phyloP scores from a whole-genome alignment of 2,888 invertebrate species.

The Sympetrum striolatum region DNA sequence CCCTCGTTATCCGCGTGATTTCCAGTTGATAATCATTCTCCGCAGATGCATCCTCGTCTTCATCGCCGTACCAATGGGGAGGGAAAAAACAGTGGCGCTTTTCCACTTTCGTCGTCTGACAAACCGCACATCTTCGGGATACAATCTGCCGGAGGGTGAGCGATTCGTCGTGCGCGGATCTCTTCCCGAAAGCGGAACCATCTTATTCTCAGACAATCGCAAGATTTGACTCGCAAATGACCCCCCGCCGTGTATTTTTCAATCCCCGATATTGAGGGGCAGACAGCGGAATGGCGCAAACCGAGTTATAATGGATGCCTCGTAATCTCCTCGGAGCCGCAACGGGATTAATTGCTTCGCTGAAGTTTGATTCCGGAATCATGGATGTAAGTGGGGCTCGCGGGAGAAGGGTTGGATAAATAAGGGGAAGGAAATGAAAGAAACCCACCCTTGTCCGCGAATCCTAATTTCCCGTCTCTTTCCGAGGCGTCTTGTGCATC shows the following conservation, averaged over 20 bases:
- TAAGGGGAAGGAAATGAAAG: neutral
- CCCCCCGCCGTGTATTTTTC: conserved; percentile 23
- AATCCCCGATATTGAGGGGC: conserved; percentile 29
- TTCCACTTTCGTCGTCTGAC: neutral
- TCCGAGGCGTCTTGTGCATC: neutral
- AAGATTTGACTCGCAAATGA: conserved; percentile 34
- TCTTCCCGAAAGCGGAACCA: neutral
- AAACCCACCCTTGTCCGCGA: neutral
- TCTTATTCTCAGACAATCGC: conserved; percentile 2
- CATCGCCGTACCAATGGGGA: neutral
- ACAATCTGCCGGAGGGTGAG: neutral
- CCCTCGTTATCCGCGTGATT: neutral
- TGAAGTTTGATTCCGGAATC: conserved; percentile 30
- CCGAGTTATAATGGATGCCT: conserved; percentile 35
- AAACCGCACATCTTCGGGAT: neutral
- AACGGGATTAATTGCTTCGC: conserved; percentile 34
- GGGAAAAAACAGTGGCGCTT: neutral
- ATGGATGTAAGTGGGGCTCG: neutral
- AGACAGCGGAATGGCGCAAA: neutral
- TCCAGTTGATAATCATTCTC: neutral
- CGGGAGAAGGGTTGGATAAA: neutral
- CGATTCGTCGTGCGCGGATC: neutral
- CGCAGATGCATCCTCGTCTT: neutral
- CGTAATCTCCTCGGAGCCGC: neutral
- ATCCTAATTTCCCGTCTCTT: neutral